Conservation (phyloP, 2,888 invertebrate genomes). For the Meiosimyza decipiens region DNA sequence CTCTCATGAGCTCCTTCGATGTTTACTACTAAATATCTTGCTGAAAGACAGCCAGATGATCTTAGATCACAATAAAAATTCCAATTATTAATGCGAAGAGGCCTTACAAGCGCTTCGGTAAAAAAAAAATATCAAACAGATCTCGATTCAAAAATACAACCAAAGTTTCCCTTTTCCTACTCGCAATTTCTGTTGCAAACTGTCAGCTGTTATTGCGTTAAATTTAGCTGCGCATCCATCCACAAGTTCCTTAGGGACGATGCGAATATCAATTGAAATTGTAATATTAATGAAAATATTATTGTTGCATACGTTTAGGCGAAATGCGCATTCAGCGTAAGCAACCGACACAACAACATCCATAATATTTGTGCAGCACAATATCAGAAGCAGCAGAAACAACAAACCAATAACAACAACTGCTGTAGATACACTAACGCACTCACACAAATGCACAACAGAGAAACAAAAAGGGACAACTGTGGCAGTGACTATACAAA, state of each 20-base stretch:
- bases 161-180: no score
- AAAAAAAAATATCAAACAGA: no score
- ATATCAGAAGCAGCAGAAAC: background rate
- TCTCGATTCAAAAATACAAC: no score
- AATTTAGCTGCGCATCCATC: background rate
- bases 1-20: no score
- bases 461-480: background rate
- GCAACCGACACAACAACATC: background rate
- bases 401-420: conserved; percentile 7
- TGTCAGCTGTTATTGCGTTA: background rate
- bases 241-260: no score
- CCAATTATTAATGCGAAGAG: no score
- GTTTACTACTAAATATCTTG: no score
- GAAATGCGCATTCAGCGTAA: conserved; percentile 14
- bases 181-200: background rate
- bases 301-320: conserved; percentile 52
- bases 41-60: no score
- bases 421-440: background rate
- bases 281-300: conserved; percentile 34
- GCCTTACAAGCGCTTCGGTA: no score
- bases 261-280: background rate
- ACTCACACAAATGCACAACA: conserved; percentile 8
- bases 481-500: background rate
- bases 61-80: no score
- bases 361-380: background rate